These are phyloP conservation scores for Artibeus jamaicensis DNA, from an alignment of 2,797 vertebrate genomes.

Conservation along the genomic window DNA sequence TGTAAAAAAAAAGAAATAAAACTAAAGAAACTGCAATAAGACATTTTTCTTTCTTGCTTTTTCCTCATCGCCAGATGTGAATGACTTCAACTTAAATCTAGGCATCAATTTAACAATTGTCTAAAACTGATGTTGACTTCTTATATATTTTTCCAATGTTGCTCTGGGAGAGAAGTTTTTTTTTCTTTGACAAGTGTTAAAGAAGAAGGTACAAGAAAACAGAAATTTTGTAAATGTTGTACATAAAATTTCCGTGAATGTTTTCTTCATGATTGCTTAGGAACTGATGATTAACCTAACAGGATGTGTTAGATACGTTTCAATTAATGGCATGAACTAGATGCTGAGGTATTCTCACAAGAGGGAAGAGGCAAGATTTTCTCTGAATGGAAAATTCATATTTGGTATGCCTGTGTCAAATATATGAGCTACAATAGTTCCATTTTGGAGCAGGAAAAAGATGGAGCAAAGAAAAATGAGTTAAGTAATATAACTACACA, in stretches of 20 bases:
- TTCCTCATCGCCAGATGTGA: background rate
- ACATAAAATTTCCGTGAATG: background rate
- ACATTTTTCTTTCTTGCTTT: background rate
- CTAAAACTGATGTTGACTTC: background rate
- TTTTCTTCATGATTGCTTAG: conserved; percentile 1
- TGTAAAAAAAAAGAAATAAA: background rate
- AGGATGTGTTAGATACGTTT: conserved; percentile 10
- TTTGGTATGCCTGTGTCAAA: conserved; percentile 8
- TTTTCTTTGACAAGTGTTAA: background rate
- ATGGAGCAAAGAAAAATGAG: conserved; percentile 18
- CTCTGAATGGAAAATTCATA: conserved; percentile 5
- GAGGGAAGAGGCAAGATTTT: background rate
- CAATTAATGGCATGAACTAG: background rate
- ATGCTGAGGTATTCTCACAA: background rate
- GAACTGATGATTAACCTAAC: background rate
- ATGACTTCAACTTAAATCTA: background rate
- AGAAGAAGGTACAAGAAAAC: conserved; percentile 1
- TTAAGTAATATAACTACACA: background rate
- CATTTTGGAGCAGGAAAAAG: background rate
- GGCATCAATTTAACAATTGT: background rate
- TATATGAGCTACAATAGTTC: background rate
- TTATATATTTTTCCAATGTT: background rate
- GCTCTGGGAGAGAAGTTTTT: background rate
- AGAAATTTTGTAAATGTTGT: background rate
- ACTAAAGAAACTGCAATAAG: background rate